Evolutionary conservation across 2,797 vertebrate genomes (phyloP).

Genomic region (Emydoidea blandingii): DNA sequence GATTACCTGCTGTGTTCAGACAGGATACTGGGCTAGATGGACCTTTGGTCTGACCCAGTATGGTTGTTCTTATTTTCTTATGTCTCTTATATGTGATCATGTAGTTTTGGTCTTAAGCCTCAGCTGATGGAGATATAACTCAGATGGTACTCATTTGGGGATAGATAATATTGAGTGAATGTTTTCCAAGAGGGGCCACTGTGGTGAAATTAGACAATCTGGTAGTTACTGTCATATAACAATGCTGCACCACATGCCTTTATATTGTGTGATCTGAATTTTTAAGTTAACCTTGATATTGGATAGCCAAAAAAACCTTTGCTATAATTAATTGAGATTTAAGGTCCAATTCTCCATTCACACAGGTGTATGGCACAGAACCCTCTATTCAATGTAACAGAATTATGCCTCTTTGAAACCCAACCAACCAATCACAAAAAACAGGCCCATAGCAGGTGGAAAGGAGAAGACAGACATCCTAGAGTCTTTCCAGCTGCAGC

Average conservation of each 20-base stretch:
- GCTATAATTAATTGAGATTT: background rate
- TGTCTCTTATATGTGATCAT: background rate
- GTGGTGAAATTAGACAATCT: background rate
- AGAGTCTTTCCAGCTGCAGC: background rate
- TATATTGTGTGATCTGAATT: background rate
- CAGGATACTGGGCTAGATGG: too few relatives aligned
- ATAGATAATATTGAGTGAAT: background rate
- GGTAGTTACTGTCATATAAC: background rate
- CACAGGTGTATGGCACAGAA: background rate
- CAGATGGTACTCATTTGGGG: background rate
- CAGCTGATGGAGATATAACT: background rate
- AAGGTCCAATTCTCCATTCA: background rate
- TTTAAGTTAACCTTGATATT: background rate
- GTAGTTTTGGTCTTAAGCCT: background rate
- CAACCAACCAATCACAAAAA: fast-evolving
- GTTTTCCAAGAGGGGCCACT: background rate
- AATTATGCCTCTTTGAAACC: background rate
- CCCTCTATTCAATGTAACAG: background rate
- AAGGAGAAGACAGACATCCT: background rate
- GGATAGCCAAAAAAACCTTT: background rate
- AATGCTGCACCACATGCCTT: background rate
- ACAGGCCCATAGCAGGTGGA: fast-evolving
- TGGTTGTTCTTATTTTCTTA: too few relatives aligned
- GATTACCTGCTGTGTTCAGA: too few relatives aligned
- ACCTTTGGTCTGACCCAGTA: too few relatives aligned